phyloP scores from a whole-genome alignment of 2,888 invertebrate genomes.

The Philereme transversata region DNA sequence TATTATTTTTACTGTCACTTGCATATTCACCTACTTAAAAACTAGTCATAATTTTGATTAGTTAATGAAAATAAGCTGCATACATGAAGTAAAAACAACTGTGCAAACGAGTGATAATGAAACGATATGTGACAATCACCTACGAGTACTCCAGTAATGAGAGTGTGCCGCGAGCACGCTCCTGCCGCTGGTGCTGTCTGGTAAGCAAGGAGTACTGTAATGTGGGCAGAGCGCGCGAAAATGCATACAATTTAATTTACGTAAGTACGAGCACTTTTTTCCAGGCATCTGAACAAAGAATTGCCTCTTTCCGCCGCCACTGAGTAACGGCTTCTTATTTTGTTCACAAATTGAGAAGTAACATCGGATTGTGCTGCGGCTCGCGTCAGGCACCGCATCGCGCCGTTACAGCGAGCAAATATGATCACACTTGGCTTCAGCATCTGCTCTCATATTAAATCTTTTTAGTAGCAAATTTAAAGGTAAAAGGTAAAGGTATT shows the following conservation, averaged over 20 bases:
- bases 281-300: conserved; percentile 10
- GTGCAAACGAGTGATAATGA: too few species aligned
- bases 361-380: not conserved
- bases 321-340: conserved; percentile 9
- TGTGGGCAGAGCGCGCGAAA: not conserved
- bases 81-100: too few species aligned
- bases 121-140: too few species aligned
- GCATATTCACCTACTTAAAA: too few species aligned
- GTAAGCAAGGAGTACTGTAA: too few species aligned
- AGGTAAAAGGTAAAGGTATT: too few species aligned
- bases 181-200: too few species aligned
- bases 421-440: conserved; percentile 7
- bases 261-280: not conserved
- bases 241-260: not conserved
- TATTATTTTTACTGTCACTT: too few species aligned
- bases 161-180: too few species aligned
- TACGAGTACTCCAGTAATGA: too few species aligned
- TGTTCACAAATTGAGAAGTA: conserved; percentile 6
- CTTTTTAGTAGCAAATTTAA: conserved; percentile 13
- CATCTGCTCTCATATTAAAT: conserved; percentile 10
- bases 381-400: not conserved
- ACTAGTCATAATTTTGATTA: too few species aligned
- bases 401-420: not conserved
- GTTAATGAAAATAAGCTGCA: too few species aligned
- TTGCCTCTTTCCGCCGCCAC: conserved; percentile 6